These are phyloP conservation scores for Alviniconcha marisindica DNA, from an alignment of 1,140 invertebrate species.

Conservation along the genomic window DNA sequence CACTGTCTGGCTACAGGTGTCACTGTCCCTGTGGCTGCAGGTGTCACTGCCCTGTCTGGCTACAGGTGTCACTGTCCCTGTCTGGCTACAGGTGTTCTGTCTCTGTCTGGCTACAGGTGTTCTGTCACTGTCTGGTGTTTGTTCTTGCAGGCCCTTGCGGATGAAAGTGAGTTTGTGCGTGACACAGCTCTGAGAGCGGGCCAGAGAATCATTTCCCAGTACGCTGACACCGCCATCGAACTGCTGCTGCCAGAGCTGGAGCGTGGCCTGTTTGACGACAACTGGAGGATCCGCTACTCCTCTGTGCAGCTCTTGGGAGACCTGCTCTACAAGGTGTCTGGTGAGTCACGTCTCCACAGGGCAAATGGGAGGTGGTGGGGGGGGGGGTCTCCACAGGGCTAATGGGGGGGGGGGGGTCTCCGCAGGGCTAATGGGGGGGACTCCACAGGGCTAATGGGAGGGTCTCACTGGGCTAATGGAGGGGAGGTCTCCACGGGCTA, in stretches of 20 bases:
- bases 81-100: neutral
- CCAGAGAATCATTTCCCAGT: slow-evolving; percentile 96
- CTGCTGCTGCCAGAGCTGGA: slow-evolving; percentile 96
- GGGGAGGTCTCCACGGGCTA: no score
- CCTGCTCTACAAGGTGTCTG: slow-evolving; percentile 95
- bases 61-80: no score
- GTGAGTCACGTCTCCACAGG: no score
- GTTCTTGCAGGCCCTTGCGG: slow-evolving; percentile 87
- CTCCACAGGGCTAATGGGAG: no score
- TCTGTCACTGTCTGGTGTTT: neutral
- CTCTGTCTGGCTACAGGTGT: neutral
- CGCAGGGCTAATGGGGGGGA: no score
- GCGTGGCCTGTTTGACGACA: slow-evolving; percentile 82
- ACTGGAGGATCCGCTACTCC: slow-evolving; percentile 98
- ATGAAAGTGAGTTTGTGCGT: slow-evolving; percentile 99
- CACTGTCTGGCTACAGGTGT: neutral
- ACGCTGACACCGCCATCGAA: slow-evolving; percentile 96
- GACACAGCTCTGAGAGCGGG: slow-evolving; percentile 98
- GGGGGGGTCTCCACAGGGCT: no score
- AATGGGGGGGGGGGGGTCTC: no score
- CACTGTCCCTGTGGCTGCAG: neutral
- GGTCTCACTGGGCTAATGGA: no score
- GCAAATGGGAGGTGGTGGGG: no score
- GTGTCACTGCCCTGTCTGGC: neutral
- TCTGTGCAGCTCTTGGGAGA: slow-evolving; percentile 98